Base-by-base conservation (phyloP, 2,797 vertebrate genomes). In the Enteromius unitaeniatus region DNA sequence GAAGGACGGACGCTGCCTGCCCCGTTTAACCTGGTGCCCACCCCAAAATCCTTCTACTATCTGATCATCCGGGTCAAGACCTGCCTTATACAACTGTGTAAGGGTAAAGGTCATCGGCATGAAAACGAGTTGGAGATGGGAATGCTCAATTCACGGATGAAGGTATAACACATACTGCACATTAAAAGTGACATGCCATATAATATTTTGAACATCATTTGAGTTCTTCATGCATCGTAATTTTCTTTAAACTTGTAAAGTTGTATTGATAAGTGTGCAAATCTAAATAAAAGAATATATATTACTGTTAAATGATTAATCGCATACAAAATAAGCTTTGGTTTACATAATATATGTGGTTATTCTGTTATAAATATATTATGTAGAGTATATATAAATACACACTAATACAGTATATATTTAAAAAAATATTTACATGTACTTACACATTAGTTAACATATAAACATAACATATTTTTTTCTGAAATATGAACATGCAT, bases 21-120 rank as follows among this genome's bases (percentile, higher is more conserved):
- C 84, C 97, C 98, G 79, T 99, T 96, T 91, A 99, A 99, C 88
- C 93, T 99, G 92, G 97, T 99, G 89, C 98, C 98, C 90, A 99
- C 97, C 88, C 98, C 98, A 62, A 99, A 99, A 91, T 99, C 98
- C 69, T 98, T 98, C 95, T 98, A 97, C 93, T 99, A 99, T 94
- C 93, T 98, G 93, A 96, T 96, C 91, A 94, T 98, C 86, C 97
- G 95, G 92, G 95, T 96, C 91, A 98, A 97, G 94, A 93, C 95
- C 89, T 96, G 97, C 93, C 95, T 99, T 91, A 94, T 98, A 90
- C 94, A 83, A 88, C 95, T 99, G 90, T 99, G 97, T 92, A 97
- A 97, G 93, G 96, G 95, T 84, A 97, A 97, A 89, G 91, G 96
- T 91, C 96, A 90, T 94, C 96, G 88, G 89, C 97, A 92, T 92